Percentiles rank a stretch among this genome's conserved stretches.
phyloP scores from a whole-genome alignment of 2,797 vertebrate species.

The Pseudochirops cupreus region DNA sequence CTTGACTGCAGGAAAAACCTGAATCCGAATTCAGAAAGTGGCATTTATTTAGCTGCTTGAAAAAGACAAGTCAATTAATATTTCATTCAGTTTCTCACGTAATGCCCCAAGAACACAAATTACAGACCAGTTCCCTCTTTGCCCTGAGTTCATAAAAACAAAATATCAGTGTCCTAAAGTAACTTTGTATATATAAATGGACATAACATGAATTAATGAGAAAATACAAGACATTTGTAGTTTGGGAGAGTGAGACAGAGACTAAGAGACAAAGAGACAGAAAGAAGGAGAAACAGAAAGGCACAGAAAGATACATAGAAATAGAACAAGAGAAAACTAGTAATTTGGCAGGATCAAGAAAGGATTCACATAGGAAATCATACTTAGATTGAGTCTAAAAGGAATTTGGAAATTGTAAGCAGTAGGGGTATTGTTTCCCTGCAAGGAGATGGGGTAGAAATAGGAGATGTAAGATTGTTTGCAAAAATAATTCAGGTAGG shows the following conservation, averaged over 20 bases:
- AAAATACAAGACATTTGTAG: neutral
- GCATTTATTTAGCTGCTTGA: neutral
- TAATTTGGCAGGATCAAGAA: neutral
- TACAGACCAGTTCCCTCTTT: neutral
- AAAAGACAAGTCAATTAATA: neutral
- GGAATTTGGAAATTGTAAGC: neutral
- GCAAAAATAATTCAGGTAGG: neutral
- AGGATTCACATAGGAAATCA: neutral
- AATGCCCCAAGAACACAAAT: neutral
- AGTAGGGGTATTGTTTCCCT: neutral
- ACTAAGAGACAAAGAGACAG: neutral
- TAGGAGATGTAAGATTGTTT: neutral
- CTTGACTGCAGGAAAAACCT: neutral
- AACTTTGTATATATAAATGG: neutral
- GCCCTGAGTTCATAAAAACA: neutral
- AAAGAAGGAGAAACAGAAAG: neutral
- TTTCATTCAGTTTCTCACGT: neutral
- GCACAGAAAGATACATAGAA: neutral
- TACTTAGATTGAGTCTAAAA: neutral
- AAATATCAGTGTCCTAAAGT: neutral
- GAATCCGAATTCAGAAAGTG: neutral
- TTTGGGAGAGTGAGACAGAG: neutral
- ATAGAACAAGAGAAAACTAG: neutral
- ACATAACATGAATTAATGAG: neutral
- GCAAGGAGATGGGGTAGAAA: neutral